Base-by-base conservation (phyloP, 2,797 vertebrate genomes). In the Myotis planiceps region DNA sequence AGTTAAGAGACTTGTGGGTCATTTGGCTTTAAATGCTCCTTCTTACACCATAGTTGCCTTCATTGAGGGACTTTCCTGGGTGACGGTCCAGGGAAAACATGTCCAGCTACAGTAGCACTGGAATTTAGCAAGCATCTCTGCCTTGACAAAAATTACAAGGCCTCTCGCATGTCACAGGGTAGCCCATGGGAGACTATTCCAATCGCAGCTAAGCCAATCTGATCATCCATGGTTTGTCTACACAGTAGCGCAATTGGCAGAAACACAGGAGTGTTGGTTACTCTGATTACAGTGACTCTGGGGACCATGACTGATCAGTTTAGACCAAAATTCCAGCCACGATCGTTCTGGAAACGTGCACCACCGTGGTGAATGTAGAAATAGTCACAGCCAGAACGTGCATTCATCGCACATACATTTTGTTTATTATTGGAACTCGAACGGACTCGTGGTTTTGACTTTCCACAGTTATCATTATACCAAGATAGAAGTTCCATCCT, bases 221-320 rank as follows among this genome's bases (percentile, higher is more conserved):
- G 92, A 93, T 96, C 97, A 94, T 82, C 69, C 95, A 95, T 97
- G 95, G 94, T 95, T 90, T 90, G 88, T 93, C 93, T 96, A 82
- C 81, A 97, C 97, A 97, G 97, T 96, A 97, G 96, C 90, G 0
- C 74, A 80, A 74, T 86, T 97, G 96, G 96, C 96, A 97, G 93
- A 95, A 53, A 72, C 87, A 94, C 66, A 93, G 60, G 60, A 82
- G 87, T 96, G 94, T 96, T 89, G 71, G 89, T 97, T 95, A 94
- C 81, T 96, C 87, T 90, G 90, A 97, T 96, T 97, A 97, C 42
- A 96, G 92, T 89, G 92, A 90, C 84, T 93, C 88, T 93, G 93
- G 90, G 58, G 92, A 97, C 97, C 96, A 90, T 98, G 97, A 97
- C 96, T 27, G 90, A 98, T 97, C 82, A 74, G 85, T 97, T 97